Base-by-base conservation (phyloP, 2,797 vertebrate genomes). In the Ficedula albicollis region DNA sequence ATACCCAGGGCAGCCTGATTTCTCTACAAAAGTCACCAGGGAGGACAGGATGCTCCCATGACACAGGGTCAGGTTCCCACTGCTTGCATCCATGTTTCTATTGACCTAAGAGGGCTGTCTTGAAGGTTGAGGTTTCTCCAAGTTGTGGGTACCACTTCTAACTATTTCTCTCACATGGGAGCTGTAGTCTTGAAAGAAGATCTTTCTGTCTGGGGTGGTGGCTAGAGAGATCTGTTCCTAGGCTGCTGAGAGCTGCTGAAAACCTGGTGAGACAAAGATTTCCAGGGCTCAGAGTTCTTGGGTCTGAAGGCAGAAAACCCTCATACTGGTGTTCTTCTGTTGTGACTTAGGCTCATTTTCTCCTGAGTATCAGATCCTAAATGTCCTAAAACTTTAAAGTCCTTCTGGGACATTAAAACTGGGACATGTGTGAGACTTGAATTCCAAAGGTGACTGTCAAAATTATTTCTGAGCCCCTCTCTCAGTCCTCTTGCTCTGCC, bases 1-100 rank as follows among this genome's bases (percentile, higher is more conserved):
- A 58, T 83, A 79, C 63, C 44, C 74, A 92, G 41, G 64, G 26
- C 20, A 85, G 78, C 44, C 81, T 82, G 34, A 78, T 94, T 79
- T 58, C 56, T 85, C 56, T 56, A 0, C 8, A 16, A 17, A 77
- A 64, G 14, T 74, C 19, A 7, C 60, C 34, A 70, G 81, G 60
- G 84, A 59, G 77, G 90, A 82, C 92, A 94, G 89, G 92, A 93
- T 90, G 59, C 72, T 93, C 72, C 78, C 82, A 79, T 93, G 84
- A 90, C 89, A 93, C 67, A 67, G 63, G 77, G 70, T 92, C 78
- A 84, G n/a, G 64, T 58, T 95, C 82, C 60, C 81, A 64, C 79
- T 95, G 79, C 69, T 77, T 86, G 51, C 36, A 59, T 88, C 39
- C 34, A 64, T 84, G 26, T 66, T 86, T 30, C 60, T 83, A 3